Evolutionary conservation across 2,888 invertebrate species (phyloP).

Genomic region (Hirtodrosophila confusa): DNA sequence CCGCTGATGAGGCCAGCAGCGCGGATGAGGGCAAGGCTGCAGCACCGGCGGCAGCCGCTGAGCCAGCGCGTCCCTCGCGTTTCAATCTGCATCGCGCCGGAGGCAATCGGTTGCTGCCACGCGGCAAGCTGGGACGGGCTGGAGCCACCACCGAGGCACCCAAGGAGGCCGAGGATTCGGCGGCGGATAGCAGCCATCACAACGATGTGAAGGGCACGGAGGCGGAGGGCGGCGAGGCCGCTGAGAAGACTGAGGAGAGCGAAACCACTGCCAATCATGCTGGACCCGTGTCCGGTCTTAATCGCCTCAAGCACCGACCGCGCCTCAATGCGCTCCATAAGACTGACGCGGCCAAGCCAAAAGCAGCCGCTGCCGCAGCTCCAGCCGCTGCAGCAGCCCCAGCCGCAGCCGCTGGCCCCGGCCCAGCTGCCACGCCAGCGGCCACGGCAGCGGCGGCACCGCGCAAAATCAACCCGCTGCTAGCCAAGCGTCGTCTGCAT

Average conservation of each 20-base stretch:
- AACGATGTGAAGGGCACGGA: slow-evolving; percentile 76
- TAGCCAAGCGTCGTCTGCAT: slow-evolving; percentile 82
- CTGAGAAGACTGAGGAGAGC: slow-evolving; percentile 59
- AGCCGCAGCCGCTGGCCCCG: slow-evolving; percentile 30
- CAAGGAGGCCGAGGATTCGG: slow-evolving; percentile 74
- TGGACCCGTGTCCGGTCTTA: slow-evolving; percentile 74
- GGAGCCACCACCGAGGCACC: slow-evolving; percentile 71
- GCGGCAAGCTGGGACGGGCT: slow-evolving; percentile 76
- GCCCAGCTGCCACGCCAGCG: slow-evolving; percentile 38
- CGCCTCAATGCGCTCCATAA: slow-evolving; percentile 82
- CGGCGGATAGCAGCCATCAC: slow-evolving; percentile 79
- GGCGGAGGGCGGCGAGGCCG: slow-evolving; percentile 40
- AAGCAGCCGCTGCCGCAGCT: slow-evolving; percentile 51
- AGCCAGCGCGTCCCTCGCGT: slow-evolving; percentile 77
- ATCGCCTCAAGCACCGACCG: slow-evolving; percentile 83
- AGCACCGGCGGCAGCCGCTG: slow-evolving; percentile 45
- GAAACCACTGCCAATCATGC: slow-evolving; percentile 57
- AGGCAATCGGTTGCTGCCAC: slow-evolving; percentile 80
- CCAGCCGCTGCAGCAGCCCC: slow-evolving; percentile 37
- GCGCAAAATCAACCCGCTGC: slow-evolving; percentile 83
- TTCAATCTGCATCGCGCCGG: slow-evolving; percentile 82
- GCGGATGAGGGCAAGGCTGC: slow-evolving; percentile 64
- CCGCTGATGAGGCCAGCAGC: slow-evolving; percentile 45
- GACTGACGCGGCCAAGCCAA: slow-evolving; percentile 81
- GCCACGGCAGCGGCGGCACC: slow-evolving; percentile 59